Percentiles rank a stretch among this genome's conserved stretches.
Conservation (phyloP, 2,113 vertebrate genomes). For the Triplophysa dalaica region DNA sequence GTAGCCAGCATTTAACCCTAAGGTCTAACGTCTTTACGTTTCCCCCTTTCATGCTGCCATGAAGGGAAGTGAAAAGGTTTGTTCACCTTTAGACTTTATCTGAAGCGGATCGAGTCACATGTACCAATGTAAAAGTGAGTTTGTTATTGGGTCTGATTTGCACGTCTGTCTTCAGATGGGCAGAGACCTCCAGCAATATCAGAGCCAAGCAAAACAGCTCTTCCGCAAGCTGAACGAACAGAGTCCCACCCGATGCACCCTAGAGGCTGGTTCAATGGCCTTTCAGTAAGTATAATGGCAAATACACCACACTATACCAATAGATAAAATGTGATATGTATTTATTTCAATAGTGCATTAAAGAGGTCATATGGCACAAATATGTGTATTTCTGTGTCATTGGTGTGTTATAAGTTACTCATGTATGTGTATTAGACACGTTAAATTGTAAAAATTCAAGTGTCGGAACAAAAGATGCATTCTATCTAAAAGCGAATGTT, state of each 20-base stretch:
- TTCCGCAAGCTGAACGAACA: conserved; percentile 97
- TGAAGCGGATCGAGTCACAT: neutral
- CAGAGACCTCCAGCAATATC: conserved; percentile 95
- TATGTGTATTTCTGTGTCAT: no score
- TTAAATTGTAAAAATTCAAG: no score
- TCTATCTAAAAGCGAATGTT: no score
- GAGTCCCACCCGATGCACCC: conserved; percentile 91
- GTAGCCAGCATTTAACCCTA: neutral
- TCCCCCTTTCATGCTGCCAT: conserved; percentile 67
- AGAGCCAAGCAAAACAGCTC: conserved; percentile 96
- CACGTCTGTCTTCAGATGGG: conserved; percentile 78
- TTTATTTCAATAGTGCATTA: no score
- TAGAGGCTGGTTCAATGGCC: conserved; percentile 91
- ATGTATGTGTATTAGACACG: no score
- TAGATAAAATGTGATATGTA: no score
- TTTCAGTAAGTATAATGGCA: conserved; percentile 87
- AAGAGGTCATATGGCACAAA: neutral
- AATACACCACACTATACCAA: no score
- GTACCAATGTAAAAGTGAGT: neutral
- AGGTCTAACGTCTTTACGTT: conserved; percentile 63
- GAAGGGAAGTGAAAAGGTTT: conserved; percentile 82
- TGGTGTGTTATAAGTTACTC: no score
- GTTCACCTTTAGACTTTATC: conserved; percentile 46
- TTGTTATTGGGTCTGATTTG: conserved; percentile 2
- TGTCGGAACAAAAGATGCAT: no score